phyloP scores from a whole-genome alignment of 1,140 invertebrate genomes.

The Bombus waltoni region DNA sequence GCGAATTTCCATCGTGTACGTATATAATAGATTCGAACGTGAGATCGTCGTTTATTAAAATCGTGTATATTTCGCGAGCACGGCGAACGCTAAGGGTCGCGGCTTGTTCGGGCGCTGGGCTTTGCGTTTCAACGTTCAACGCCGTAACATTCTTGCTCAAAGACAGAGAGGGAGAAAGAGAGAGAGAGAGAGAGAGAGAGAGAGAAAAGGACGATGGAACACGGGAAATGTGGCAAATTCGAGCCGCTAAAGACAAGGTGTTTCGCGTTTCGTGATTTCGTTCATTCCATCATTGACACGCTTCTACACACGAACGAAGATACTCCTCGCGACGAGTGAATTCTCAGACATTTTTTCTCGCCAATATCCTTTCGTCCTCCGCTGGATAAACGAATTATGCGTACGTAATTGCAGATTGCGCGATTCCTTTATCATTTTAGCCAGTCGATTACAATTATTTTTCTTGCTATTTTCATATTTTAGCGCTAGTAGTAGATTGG shows the following conservation, averaged over 20 bases:
- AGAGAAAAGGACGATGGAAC: background rate
- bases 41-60: slow-evolving; percentile 12
- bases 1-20: background rate
- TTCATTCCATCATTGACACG: background rate
- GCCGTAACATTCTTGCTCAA: background rate
- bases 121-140: background rate
- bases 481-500: too few relatives aligned
- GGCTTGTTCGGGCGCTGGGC: background rate
- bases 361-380: background rate
- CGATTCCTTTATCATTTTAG: background rate
- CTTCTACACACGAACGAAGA: too few relatives aligned
- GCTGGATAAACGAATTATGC: background rate
- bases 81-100: too few relatives aligned
- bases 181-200: background rate
- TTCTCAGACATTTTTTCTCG: background rate
- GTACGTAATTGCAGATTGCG: background rate
- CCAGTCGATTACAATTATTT: too few relatives aligned
- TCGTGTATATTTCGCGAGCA: background rate
- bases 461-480: too few relatives aligned
- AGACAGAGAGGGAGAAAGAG: background rate
- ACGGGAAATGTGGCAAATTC: background rate
- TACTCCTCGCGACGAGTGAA: background rate
- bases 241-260: background rate
- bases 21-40: background rate
- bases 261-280: background rate